Evolutionary conservation across 2,888 invertebrate species (phyloP).

Genomic region (Coenonympha glycerion): DNA sequence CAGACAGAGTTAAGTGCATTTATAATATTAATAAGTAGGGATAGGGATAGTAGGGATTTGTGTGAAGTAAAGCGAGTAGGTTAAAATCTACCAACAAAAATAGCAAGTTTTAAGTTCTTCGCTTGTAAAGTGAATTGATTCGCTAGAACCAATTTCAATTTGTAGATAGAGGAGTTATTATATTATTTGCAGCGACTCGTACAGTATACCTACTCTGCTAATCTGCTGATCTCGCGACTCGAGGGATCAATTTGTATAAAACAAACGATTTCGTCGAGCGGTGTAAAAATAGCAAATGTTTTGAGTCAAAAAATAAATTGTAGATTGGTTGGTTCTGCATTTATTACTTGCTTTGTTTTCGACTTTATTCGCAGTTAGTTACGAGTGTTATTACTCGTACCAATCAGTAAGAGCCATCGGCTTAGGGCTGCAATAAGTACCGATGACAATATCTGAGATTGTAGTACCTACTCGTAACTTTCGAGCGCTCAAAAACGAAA

Average conservation of each 20-base stretch:
- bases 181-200: constrained; percentile 23
- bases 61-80: no score
- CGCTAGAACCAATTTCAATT: constrained; percentile 37
- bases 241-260: constrained; percentile 33
- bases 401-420: no score
- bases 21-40: no score
- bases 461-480: no score
- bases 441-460: no score
- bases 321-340: constrained; percentile 11
- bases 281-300: constrained; percentile 6
- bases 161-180: constrained; percentile 36
- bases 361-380: no score
- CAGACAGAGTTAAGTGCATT: no score
- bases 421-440: no score
- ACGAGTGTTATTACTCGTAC: no score
- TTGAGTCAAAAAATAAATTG: constrained; percentile 1
- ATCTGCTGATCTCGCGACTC: constrained; percentile 32
- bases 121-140: neutral
- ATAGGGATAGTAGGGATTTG: no score
- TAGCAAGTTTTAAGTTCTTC: neutral
- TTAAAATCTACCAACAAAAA: neutral
- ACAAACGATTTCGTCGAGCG: constrained; percentile 22
- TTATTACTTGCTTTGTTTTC: no score
- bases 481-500: no score
- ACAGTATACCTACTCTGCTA: constrained; percentile 35